Evolutionary conservation across 2,113 vertebrate species (phyloP).

Genomic region (Anas platyrhynchos): DNA sequence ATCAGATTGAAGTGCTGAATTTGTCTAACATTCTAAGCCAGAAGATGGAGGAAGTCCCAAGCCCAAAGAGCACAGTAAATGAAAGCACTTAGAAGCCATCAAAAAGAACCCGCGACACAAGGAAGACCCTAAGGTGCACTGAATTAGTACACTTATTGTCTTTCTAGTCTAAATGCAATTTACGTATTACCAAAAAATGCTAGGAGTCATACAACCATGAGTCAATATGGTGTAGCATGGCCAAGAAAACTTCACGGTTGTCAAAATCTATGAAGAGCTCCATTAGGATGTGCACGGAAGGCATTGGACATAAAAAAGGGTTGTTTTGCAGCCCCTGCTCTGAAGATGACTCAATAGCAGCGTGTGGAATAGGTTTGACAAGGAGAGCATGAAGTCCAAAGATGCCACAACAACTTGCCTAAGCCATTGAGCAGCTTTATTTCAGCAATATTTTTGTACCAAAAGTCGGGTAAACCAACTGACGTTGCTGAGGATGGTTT

Average conservation of each 20-base stretch:
- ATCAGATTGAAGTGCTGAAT: background rate
- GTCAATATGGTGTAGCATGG: rapidly evolving
- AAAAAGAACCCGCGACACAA: background rate
- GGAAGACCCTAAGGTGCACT: background rate
- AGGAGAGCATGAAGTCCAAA: background rate
- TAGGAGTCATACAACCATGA: background rate
- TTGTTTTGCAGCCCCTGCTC: background rate
- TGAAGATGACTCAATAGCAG: background rate
- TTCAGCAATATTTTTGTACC: background rate
- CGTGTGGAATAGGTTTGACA: background rate
- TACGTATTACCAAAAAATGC: background rate
- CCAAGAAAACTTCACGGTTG: background rate
- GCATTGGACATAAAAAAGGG: background rate
- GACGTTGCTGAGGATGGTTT: background rate
- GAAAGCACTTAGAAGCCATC: background rate
- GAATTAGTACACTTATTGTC: background rate
- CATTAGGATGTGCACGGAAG: rapidly evolving
- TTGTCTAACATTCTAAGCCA: background rate
- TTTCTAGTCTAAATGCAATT: background rate
- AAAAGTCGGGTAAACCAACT: background rate
- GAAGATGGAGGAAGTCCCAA: background rate
- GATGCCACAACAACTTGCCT: background rate
- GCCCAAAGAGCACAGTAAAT: background rate
- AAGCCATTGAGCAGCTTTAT: background rate
- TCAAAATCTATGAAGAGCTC: background rate